These are phyloP conservation scores for Epiblema foenella DNA, from an alignment of 2,888 invertebrate species.

Conservation along the genomic window DNA sequence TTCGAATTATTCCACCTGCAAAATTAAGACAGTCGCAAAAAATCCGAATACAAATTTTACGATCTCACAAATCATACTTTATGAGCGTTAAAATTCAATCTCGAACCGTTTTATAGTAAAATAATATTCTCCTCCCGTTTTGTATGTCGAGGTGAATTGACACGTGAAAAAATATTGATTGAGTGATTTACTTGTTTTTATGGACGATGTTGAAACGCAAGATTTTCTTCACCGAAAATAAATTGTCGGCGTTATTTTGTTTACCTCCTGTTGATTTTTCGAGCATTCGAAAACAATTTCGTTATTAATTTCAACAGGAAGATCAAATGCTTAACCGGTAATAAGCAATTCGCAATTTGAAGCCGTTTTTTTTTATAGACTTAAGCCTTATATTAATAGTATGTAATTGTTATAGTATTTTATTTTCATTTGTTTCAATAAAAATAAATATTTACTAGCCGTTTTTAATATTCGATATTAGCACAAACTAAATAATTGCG, in stretches of 20 bases:
- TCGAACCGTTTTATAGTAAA: slow-evolving; percentile 32
- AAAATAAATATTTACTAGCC: too few relatives aligned
- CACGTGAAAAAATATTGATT: slow-evolving; percentile 34
- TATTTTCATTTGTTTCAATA: too few relatives aligned
- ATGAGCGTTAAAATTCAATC: slow-evolving; percentile 22
- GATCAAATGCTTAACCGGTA: too few relatives aligned
- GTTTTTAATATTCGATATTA: too few relatives aligned
- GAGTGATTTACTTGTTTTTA: slow-evolving; percentile 24
- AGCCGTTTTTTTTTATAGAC: too few relatives aligned
- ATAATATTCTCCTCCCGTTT: slow-evolving; percentile 20
- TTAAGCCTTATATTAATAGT: too few relatives aligned
- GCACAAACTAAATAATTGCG: too few relatives aligned
- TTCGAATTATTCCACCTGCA: not conserved
- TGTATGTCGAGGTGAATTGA: slow-evolving; percentile 23
- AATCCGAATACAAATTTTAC: slow-evolving; percentile 28
- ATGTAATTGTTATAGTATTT: too few relatives aligned
- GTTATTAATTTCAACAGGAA: too few relatives aligned
- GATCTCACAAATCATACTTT: slow-evolving; percentile 39
- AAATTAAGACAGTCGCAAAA: slow-evolving; percentile 17
- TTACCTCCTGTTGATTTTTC: not conserved
- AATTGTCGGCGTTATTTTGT: not conserved
- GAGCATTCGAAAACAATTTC: not conserved
- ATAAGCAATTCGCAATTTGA: too few relatives aligned
- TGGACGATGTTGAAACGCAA: slow-evolving; percentile 14
- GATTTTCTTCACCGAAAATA: slow-evolving; percentile 27